Evolutionary conservation across 1,140 invertebrate genomes (phyloP).

Genomic region (Potamilus streckersoni): DNA sequence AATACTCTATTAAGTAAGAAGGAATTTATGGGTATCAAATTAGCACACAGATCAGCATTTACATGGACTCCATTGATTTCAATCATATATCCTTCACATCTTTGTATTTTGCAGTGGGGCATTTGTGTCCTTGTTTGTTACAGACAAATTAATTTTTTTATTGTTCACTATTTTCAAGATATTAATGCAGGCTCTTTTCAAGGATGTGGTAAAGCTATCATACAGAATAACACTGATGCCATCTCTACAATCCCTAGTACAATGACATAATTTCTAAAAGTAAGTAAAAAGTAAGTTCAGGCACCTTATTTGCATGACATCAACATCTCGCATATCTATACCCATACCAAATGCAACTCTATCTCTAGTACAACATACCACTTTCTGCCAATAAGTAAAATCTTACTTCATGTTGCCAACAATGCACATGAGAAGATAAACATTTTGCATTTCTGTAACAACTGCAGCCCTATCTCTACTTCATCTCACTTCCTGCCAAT

Average conservation of each 20-base stretch:
- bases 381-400: constrained; percentile 24
- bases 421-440: constrained; percentile 13
- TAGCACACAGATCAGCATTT: constrained; percentile 2
- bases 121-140: too few relatives aligned
- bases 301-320: constrained; percentile 12
- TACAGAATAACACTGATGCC: constrained; percentile 8
- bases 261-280: constrained; percentile 10
- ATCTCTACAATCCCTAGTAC: not conserved
- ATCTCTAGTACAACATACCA: not conserved
- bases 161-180: not conserved
- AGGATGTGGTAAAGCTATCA: constrained; percentile 9
- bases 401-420: constrained; percentile 3
- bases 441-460: constrained; percentile 15
- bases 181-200: constrained; percentile 1
- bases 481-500: constrained; percentile 20
- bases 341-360: not conserved
- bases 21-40: too few relatives aligned
- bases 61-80: not conserved
- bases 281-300: constrained; percentile 18
- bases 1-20: too few relatives aligned
- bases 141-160: not conserved
- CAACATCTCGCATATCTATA: constrained; percentile 17
- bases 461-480: not conserved
- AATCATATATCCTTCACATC: not conserved
- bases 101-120: too few relatives aligned